Conservation (phyloP, 35 echinoderm and acorn worm genomes). For the Anneissia japonica region DNA sequence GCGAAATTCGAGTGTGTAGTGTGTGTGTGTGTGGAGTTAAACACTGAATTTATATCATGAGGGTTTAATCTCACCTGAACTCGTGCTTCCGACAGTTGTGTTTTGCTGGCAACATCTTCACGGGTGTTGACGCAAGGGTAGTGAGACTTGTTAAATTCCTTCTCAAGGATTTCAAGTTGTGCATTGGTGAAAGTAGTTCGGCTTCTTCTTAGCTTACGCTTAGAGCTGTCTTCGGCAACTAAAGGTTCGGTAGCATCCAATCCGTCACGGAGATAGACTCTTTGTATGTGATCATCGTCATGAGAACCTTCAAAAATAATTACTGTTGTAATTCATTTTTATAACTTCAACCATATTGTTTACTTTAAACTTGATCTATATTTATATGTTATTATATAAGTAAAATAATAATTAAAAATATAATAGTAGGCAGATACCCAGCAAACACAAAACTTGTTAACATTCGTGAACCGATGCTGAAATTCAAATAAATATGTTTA, state of each 20-base stretch:
- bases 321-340: too few relatives aligned
- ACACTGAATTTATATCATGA: background rate
- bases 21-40: too few relatives aligned
- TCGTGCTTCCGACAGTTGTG: slow-evolving; percentile 90
- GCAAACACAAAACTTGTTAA: too few relatives aligned
- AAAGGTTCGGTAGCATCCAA: background rate
- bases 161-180: slow-evolving; percentile 67
- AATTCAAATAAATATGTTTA: too few relatives aligned
- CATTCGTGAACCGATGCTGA: too few relatives aligned
- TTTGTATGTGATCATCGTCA: background rate
- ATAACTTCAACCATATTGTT: too few relatives aligned
- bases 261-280: background rate
- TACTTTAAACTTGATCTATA: too few relatives aligned
- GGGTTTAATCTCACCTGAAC: slow-evolving; percentile 77
- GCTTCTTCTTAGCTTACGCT: slow-evolving; percentile 77
- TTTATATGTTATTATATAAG: too few relatives aligned
- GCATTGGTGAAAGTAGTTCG: slow-evolving; percentile 76
- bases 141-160: slow-evolving; percentile 79
- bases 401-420: too few relatives aligned
- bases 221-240: slow-evolving; percentile 26
- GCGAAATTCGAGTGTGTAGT: too few relatives aligned
- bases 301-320: background rate
- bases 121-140: slow-evolving; percentile 81
- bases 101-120: slow-evolving; percentile 69
- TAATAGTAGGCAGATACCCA: too few relatives aligned